phyloP scores from a whole-genome alignment of 2,113 vertebrate species.

The Psittacara wagleri region DNA sequence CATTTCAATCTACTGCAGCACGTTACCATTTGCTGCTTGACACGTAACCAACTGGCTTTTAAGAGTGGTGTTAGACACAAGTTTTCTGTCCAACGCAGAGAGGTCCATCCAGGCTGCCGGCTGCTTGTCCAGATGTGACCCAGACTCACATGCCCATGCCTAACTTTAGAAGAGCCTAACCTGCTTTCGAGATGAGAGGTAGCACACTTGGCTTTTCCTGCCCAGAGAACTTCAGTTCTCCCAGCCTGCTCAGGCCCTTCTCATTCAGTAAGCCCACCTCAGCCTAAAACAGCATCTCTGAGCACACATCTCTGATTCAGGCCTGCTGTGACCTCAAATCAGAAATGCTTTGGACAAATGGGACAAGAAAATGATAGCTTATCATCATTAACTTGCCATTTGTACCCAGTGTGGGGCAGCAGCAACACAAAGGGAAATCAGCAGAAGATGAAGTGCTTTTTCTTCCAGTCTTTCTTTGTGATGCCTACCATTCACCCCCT shows the following conservation, averaged over 20 bases:
- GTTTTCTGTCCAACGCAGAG: background rate
- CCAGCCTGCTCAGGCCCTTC: background rate
- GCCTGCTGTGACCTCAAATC: background rate
- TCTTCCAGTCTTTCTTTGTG: background rate
- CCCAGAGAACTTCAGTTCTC: background rate
- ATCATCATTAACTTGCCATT: accelerated
- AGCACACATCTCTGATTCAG: background rate
- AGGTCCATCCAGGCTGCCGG: background rate
- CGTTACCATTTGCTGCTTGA: background rate
- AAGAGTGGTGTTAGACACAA: background rate
- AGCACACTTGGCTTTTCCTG: background rate
- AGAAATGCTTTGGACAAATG: background rate
- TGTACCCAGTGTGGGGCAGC: background rate
- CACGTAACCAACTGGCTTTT: background rate
- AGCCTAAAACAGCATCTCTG: background rate
- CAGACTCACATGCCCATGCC: background rate
- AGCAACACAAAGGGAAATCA: background rate
- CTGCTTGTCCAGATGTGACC: background rate
- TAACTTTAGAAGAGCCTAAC: background rate
- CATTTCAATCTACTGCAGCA: background rate
- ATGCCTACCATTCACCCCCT: background rate
- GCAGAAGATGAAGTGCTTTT: background rate
- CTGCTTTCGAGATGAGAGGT: background rate
- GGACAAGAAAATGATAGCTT: background rate
- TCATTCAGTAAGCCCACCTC: background rate